Evolutionary conservation across 1,140 invertebrate species (phyloP).

Genomic region (Cydia pomonella): DNA sequence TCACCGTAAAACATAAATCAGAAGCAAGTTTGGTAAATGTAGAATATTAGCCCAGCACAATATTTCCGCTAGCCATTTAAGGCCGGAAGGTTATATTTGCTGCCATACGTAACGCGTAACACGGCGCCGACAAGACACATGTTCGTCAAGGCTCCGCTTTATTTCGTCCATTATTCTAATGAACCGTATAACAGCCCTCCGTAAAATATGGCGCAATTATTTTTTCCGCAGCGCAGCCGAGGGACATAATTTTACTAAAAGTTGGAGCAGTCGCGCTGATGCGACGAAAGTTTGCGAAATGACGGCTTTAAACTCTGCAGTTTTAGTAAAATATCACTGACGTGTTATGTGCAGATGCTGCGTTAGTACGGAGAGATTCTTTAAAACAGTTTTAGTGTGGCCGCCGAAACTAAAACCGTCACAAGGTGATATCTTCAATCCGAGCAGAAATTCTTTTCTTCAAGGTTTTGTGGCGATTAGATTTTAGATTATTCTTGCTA

Average conservation of each 20-base stretch:
- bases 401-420: background rate
- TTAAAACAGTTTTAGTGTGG: background rate
- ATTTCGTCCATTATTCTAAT: constrained; percentile 32
- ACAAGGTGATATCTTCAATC: background rate
- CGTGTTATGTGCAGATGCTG: constrained; percentile 8
- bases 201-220: constrained; percentile 32
- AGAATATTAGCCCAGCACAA: background rate
- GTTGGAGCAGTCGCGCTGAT: constrained; percentile 18
- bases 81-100: background rate
- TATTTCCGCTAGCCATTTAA: background rate
- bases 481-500: too few relatives aligned
- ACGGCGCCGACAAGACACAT: constrained; percentile 17
- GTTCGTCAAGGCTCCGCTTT: constrained; percentile 13
- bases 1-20: background rate
- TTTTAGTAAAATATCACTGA: background rate
- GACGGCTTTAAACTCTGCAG: constrained; percentile 23
- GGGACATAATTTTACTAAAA: constrained; percentile 25
- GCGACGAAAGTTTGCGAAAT: background rate
- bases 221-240: constrained; percentile 23
- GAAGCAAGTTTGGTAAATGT: background rate
- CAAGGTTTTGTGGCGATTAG: too few relatives aligned
- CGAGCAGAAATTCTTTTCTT: background rate
- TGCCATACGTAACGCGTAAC: background rate
- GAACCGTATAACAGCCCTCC: constrained; percentile 8
- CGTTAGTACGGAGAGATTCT: background rate